Evolutionary conservation across 2,888 invertebrate genomes (phyloP).

Genomic region (Labia minor): DNA sequence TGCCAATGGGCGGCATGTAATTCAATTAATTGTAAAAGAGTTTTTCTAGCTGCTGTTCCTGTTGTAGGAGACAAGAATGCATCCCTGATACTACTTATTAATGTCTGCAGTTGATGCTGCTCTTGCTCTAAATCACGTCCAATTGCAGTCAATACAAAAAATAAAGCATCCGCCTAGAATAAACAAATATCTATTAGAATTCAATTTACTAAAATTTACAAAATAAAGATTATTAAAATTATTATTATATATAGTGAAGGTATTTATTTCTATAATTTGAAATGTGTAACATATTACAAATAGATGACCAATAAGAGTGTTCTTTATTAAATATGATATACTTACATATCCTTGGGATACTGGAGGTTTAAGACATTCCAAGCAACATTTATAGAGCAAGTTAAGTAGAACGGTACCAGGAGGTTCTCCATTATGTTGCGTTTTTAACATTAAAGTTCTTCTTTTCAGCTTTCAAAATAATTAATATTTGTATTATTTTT

Average conservation of each 20-base stretch:
- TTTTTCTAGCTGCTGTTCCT: slow-evolving; percentile 66
- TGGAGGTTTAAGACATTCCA: slow-evolving; percentile 73
- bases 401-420: slow-evolving; percentile 68
- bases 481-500: not conserved
- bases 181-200: slow-evolving; percentile 25
- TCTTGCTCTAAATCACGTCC: slow-evolving; percentile 78
- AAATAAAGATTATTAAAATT: too few species aligned
- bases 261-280: too few species aligned
- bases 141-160: slow-evolving; percentile 78
- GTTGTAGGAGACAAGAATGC: slow-evolving; percentile 68
- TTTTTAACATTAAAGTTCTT: slow-evolving; percentile 47
- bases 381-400: slow-evolving; percentile 78
- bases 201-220: slow-evolving; percentile 15
- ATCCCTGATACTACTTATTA: slow-evolving; percentile 70
- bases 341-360: slow-evolving; percentile 42
- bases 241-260: too few species aligned
- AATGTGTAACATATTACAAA: too few species aligned
- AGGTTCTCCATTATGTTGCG: slow-evolving; percentile 48
- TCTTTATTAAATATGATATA: too few species aligned
- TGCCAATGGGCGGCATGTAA: slow-evolving; percentile 85
- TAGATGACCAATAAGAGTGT: too few species aligned
- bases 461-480: slow-evolving; percentile 51
- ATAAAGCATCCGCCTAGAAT: slow-evolving; percentile 70
- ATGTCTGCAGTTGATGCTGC: slow-evolving; percentile 66
- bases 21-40: slow-evolving; percentile 79